phyloP scores from a whole-genome alignment of 2,797 vertebrate species.

The Xyrichtys novacula region DNA sequence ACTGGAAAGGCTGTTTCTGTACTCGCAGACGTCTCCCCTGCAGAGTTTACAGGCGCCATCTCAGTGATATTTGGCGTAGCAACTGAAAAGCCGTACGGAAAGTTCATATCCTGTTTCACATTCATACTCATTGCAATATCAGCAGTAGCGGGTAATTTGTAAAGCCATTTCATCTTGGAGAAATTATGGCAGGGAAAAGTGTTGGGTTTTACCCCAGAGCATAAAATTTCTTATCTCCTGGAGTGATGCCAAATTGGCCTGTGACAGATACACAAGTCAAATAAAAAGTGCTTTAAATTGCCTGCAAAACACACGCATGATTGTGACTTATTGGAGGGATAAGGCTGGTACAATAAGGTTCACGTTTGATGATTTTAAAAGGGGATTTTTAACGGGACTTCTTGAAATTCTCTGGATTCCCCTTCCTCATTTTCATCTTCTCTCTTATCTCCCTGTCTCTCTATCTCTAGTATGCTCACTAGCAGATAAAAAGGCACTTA shows the following conservation, averaged over 20 bases:
- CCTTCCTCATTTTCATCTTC: background rate
- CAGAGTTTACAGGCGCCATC: background rate
- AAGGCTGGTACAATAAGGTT: background rate
- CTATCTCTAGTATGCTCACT: background rate
- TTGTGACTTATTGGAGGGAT: background rate
- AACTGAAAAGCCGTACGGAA: constrained; percentile 3
- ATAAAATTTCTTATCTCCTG: background rate
- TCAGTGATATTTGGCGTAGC: constrained; percentile 4
- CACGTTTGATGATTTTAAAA: background rate
- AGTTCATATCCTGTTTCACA: constrained; percentile 59
- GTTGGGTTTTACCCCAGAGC: background rate
- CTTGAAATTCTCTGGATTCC: background rate
- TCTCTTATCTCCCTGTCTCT: background rate
- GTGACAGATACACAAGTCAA: background rate
- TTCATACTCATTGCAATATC: constrained; percentile 11
- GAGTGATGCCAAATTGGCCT: background rate
- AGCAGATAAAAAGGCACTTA: background rate
- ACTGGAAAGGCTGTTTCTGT: constrained; percentile 31
- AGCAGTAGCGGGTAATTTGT: background rate
- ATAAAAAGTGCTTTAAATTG: background rate
- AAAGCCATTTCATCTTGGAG: background rate
- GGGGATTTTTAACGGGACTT: background rate
- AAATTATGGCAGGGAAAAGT: no score
- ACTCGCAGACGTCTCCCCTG: background rate
- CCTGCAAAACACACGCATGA: background rate